A percentile compares a stretch with the other conserved stretches of the same genome.
These are phyloP conservation scores for Lamprotornis superbus DNA, from an alignment of 2,113 vertebrate species.

Conservation along the genomic window DNA sequence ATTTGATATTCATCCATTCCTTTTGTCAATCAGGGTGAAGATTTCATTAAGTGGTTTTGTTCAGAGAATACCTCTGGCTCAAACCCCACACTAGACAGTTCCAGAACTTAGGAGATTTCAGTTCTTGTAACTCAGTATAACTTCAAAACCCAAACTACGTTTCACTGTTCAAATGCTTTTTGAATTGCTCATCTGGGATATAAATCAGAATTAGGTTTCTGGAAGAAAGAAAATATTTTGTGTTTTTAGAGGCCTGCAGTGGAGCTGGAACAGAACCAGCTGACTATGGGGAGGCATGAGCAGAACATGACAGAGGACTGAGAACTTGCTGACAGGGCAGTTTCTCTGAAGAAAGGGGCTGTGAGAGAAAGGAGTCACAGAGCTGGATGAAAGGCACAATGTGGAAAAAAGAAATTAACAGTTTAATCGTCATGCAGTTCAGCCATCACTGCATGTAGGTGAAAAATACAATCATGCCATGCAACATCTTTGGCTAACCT, in stretches of 20 bases:
- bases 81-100: background rate
- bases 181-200: slow-evolving; percentile 9
- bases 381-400: background rate
- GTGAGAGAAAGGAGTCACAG: slow-evolving; percentile 8
- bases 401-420: background rate
- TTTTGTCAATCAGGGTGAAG: background rate
- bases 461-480: background rate
- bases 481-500: background rate
- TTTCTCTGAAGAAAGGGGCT: slow-evolving; percentile 14
- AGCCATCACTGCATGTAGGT: background rate
- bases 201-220: slow-evolving; percentile 34
- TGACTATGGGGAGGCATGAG: background rate
- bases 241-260: slow-evolving; percentile 31
- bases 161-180: background rate
- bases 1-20: background rate
- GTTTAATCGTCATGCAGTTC: background rate
- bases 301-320: background rate
- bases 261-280: slow-evolving; percentile 37
- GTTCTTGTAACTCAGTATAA: background rate
- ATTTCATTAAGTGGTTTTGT: background rate
- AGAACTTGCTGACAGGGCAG: slow-evolving; percentile 3
- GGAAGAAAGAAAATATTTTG: slow-evolving; percentile 41
- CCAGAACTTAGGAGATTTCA: background rate
- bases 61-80: background rate
- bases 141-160: background rate